phyloP scores from a whole-genome alignment of 2,888 invertebrate genomes.

The Plagiodera versicolora region DNA sequence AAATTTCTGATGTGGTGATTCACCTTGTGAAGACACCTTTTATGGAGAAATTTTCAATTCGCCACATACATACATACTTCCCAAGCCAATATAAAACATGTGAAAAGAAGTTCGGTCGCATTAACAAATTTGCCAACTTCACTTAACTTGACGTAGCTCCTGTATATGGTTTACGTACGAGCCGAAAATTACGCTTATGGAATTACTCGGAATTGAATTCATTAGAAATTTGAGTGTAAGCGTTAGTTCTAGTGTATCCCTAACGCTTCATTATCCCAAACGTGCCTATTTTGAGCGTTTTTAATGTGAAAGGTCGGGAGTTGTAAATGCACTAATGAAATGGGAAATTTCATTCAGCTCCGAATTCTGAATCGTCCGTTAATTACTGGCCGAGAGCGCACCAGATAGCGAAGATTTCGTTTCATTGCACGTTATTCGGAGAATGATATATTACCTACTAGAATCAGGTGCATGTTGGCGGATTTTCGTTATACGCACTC shows the following conservation, averaged over 20 bases:
- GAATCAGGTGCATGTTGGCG: neutral
- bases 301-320: conserved; percentile 3
- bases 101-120: too few species aligned
- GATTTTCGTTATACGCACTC: neutral
- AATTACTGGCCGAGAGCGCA: conserved; percentile 12
- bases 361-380: conserved; percentile 16
- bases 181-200: neutral
- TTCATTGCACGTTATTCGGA: neutral
- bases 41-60: too few species aligned
- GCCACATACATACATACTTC: too few species aligned
- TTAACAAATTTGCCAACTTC: too few species aligned
- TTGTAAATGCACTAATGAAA: conserved; percentile 21
- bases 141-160: too few species aligned
- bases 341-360: conserved; percentile 21
- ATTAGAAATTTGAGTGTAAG: too few species aligned
- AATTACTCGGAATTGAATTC: too few species aligned
- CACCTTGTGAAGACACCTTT: too few species aligned
- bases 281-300: neutral
- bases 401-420: conserved; percentile 5
- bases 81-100: too few species aligned
- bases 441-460: neutral
- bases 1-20: too few species aligned
- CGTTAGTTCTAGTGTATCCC: too few species aligned
- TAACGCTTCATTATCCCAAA: neutral
- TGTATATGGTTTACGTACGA: conserved; percentile 1